Evolutionary conservation across 2,888 invertebrate species (phyloP).

Genomic region (Glyphotaelius pellucidus): DNA sequence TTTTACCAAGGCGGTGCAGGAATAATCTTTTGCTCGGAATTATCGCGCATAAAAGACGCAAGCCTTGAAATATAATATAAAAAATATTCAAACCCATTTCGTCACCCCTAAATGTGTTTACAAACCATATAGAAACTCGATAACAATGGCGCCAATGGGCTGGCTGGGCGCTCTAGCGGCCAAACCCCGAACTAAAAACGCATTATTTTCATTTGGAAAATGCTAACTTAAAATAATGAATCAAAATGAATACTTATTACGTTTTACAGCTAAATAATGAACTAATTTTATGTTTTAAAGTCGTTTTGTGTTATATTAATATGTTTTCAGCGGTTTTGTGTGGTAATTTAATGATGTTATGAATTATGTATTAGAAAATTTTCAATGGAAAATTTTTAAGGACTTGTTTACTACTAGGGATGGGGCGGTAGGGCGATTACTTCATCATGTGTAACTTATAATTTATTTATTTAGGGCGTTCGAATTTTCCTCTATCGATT

Average conservation of each 20-base stretch:
- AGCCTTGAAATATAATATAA: not conserved
- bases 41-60: not conserved
- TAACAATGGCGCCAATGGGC: conserved; percentile 7
- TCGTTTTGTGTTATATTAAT: not conserved
- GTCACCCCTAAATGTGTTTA: conserved; percentile 32
- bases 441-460: too few relatives aligned
- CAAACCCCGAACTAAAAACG: not conserved
- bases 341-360: not conserved
- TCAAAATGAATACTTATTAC: not conserved
- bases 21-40: not conserved
- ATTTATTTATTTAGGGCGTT: too few relatives aligned
- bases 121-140: conserved; percentile 25
- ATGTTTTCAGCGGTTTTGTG: not conserved
- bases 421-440: not conserved
- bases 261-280: not conserved
- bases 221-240: not conserved
- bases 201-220: not conserved
- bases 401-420: not conserved
- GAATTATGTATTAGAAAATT: not conserved
- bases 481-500: too few relatives aligned
- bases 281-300: not conserved
- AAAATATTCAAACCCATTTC: not conserved
- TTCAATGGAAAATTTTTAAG: not conserved
- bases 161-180: conserved; percentile 22
- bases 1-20: not conserved